These are phyloP conservation scores for Prochilodus magdalenae DNA, from an alignment of 2,113 vertebrate genomes.

Conservation along the genomic window DNA sequence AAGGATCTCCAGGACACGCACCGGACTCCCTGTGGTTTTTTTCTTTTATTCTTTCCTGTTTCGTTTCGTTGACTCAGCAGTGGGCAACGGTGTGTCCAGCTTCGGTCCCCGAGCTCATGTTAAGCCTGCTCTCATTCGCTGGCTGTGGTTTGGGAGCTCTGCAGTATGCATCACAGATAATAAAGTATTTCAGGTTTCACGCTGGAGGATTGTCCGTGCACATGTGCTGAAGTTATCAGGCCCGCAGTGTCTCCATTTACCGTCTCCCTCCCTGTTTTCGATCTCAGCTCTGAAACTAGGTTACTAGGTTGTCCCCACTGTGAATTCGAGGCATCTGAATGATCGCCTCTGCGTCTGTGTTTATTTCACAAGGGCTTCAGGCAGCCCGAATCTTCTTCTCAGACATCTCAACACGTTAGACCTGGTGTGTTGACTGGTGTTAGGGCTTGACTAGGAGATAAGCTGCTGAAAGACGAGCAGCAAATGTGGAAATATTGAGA, in stretches of 20 bases:
- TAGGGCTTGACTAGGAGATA: neutral
- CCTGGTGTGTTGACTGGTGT: neutral
- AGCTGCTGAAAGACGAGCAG: slow-evolving; percentile 16
- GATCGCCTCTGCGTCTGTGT: slow-evolving; percentile 14
- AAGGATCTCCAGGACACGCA: neutral
- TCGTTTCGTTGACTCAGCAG: neutral
- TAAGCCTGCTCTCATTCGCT: neutral
- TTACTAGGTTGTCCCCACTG: neutral
- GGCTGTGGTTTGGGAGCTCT: neutral
- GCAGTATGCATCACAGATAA: neutral
- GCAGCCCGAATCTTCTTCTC: neutral
- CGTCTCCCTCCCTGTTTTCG: neutral
- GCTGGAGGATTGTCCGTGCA: neutral
- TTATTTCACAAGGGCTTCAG: slow-evolving; percentile 7
- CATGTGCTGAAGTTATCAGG: slow-evolving; percentile 6
- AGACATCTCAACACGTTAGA: neutral
- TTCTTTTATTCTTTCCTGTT: neutral
- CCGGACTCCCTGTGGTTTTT: neutral
- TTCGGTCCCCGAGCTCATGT: neutral
- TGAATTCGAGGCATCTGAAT: slow-evolving; percentile 15
- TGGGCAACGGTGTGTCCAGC: neutral
- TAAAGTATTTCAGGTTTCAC: neutral
- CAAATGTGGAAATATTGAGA: slow-evolving; percentile 10
- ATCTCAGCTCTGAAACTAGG: neutral
- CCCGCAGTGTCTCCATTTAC: neutral